phyloP scores from a whole-genome alignment of 2,797 vertebrate genomes.

The Apogon hyalosoma region DNA sequence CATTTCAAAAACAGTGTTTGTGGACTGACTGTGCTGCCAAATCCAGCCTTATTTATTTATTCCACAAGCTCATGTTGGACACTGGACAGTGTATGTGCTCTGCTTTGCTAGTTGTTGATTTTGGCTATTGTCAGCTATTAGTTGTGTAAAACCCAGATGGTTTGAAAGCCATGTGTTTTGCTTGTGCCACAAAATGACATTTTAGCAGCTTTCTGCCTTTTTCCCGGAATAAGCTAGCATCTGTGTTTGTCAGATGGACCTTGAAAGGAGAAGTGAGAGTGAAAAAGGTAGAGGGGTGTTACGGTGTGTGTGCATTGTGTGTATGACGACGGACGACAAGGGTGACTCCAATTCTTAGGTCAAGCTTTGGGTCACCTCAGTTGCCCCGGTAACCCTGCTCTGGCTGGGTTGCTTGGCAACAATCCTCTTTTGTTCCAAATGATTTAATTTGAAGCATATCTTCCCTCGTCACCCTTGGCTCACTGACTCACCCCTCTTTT shows the following conservation, averaged over 20 bases:
- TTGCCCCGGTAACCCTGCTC: conserved; percentile 81
- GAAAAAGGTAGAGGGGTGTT: conserved; percentile 16
- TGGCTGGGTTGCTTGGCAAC: conserved; percentile 84
- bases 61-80: conserved; percentile 46
- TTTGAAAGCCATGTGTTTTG: conserved; percentile 31
- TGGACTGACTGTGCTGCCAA: conserved; percentile 42
- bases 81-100: conserved; percentile 29
- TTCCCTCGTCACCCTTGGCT: conserved; percentile 62
- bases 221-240: conserved; percentile 22
- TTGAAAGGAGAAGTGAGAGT: conserved; percentile 14
- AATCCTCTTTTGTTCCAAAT: conserved; percentile 83
- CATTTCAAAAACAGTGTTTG: conserved; percentile 47
- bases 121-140: conserved; percentile 53
- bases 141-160: conserved; percentile 14
- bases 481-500: conserved; percentile 48
- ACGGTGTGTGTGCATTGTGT: not conserved
- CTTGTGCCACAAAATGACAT: conserved; percentile 33
- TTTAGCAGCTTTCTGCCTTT: conserved; percentile 32
- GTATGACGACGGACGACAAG: conserved; percentile 32
- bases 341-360: conserved; percentile 79
- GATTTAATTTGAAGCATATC: conserved; percentile 85
- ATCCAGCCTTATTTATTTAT: conserved; percentile 53
- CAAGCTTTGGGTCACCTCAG: conserved; percentile 82
- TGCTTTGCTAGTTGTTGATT: conserved; percentile 51
- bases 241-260: conserved; percentile 30